phyloP scores from a whole-genome alignment of 2,797 vertebrate genomes.

The Spondyliosoma cantharus region DNA sequence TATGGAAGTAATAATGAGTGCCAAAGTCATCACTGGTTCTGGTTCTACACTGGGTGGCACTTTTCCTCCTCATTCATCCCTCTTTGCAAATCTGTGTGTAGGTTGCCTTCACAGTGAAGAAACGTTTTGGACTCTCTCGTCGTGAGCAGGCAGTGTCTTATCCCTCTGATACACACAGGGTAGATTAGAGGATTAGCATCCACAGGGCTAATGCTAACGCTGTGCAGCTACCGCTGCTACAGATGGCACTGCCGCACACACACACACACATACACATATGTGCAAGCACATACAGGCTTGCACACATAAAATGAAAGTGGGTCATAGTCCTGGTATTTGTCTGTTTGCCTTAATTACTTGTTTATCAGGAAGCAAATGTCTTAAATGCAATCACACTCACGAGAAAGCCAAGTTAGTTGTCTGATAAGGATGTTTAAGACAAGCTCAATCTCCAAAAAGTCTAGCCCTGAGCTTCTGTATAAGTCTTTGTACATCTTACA shows the following conservation, averaged over 20 bases:
- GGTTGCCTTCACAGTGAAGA: slow-evolving; percentile 25
- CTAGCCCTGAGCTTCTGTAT: background rate
- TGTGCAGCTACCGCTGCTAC: slow-evolving; percentile 65
- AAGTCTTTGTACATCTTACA: background rate
- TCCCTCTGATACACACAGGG: slow-evolving; percentile 71
- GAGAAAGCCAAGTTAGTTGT: background rate
- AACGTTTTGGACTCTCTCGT: slow-evolving; percentile 54
- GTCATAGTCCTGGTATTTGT: slow-evolving; percentile 71
- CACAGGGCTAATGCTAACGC: slow-evolving; percentile 76
- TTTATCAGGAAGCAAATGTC: slow-evolving; percentile 49
- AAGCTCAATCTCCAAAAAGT: background rate
- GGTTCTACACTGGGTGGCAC: fast-evolving
- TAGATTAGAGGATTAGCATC: slow-evolving; percentile 83
- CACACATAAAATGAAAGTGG: slow-evolving; percentile 65
- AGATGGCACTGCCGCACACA: slow-evolving; percentile 77
- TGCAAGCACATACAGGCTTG: slow-evolving; percentile 17
- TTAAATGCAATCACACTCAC: slow-evolving; percentile 28
- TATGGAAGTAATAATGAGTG: background rate
- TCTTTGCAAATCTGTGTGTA: slow-evolving; percentile 11
- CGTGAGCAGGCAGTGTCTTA: slow-evolving; percentile 62
- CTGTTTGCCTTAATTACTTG: slow-evolving; percentile 69
- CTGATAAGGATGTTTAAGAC: background rate
- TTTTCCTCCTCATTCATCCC: background rate
- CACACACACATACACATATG: slow-evolving; percentile 38
- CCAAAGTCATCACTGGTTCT: background rate